Evolutionary conservation across 2,113 vertebrate genomes (phyloP).

Genomic region (Shinisaurus crocodilurus): DNA sequence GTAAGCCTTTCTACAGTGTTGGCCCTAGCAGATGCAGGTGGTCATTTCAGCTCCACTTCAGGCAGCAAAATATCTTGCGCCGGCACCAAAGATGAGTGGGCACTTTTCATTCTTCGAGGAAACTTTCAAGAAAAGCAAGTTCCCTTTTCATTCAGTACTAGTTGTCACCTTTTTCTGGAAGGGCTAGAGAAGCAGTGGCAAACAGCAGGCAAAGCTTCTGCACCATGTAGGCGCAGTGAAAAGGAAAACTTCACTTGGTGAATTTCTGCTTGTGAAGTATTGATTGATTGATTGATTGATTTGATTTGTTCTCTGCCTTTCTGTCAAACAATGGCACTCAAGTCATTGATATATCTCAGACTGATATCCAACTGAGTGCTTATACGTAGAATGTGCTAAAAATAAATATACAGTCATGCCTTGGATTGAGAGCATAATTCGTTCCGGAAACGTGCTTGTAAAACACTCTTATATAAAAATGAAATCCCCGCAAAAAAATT

Average conservation of each 20-base stretch:
- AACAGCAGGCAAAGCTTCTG: background rate
- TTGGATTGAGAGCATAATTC: too few species aligned
- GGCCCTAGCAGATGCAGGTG: background rate
- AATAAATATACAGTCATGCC: too few species aligned
- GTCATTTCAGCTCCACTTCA: background rate
- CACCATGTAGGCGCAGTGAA: background rate
- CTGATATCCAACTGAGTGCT: background rate
- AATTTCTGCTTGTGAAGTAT: background rate
- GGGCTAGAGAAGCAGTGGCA: background rate
- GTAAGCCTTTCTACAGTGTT: background rate
- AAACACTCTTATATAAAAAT: too few species aligned
- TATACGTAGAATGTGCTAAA: background rate
- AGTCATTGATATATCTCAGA: background rate
- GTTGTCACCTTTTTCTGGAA: background rate
- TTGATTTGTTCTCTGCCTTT: too few species aligned
- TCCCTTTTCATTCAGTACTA: background rate
- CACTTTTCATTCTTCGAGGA: background rate
- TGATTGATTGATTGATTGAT: too few species aligned
- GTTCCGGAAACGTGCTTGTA: too few species aligned
- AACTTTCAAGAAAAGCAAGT: background rate
- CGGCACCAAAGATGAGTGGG: background rate
- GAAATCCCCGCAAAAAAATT: too few species aligned
- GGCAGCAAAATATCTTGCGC: background rate
- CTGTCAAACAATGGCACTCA: background rate
- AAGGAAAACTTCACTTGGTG: background rate